These are phyloP conservation scores for Poliocrania exsul DNA, from an alignment of 2,797 vertebrate genomes.

Conservation along the genomic window DNA sequence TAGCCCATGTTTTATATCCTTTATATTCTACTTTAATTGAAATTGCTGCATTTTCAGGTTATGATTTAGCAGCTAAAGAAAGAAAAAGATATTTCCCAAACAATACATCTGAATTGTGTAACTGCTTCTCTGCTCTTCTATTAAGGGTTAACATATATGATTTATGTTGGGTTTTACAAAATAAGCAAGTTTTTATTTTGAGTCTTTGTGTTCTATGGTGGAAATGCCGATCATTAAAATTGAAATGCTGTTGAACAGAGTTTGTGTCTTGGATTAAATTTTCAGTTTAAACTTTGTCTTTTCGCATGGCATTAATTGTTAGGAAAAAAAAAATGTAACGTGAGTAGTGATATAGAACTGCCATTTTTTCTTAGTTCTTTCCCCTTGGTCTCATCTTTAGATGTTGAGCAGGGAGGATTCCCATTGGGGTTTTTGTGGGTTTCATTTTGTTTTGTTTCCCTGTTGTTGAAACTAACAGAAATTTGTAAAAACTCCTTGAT, in stretches of 20 bases:
- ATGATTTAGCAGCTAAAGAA: neutral
- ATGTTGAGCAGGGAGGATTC: neutral
- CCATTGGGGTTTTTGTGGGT: neutral
- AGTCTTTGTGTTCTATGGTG: neutral
- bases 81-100: neutral
- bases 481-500: neutral
- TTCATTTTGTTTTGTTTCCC: accelerated
- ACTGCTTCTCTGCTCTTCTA: neutral
- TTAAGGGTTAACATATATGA: neutral
- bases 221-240: neutral
- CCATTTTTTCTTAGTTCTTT: neutral
- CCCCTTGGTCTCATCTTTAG: neutral
- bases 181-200: neutral
- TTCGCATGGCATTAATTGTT: neutral
- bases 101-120: neutral
- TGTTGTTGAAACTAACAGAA: neutral
- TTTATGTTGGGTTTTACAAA: neutral
- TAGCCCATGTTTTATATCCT: neutral
- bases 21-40: conserved; percentile 25
- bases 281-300: neutral
- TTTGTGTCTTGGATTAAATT: neutral
- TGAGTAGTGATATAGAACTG: neutral
- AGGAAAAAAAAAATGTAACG: neutral
- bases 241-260: neutral
- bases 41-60: neutral